phyloP scores from a whole-genome alignment of 2,113 vertebrate genomes.

The Pitta sordida region DNA sequence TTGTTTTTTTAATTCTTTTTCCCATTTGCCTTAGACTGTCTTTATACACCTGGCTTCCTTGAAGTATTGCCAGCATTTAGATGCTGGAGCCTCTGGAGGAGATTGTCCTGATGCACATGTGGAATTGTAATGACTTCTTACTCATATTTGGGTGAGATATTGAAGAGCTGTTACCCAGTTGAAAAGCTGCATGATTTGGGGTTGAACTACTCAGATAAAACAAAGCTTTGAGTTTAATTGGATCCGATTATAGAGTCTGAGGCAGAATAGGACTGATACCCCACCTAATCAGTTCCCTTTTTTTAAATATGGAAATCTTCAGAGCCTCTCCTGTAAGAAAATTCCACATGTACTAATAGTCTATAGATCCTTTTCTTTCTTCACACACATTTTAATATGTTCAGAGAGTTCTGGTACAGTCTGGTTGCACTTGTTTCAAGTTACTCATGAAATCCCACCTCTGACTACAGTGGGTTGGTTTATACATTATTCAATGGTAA shows the following conservation, averaged over 20 bases:
- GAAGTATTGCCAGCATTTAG: not conserved
- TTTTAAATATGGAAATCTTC: not conserved
- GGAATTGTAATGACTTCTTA: not conserved
- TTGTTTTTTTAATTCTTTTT: not conserved
- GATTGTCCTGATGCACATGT: not conserved
- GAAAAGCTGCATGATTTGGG: slow-evolving; percentile 30
- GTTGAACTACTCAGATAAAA: slow-evolving; percentile 41
- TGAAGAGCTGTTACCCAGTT: not conserved
- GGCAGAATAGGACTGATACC: not conserved
- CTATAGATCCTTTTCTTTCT: not conserved
- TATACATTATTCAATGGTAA: slow-evolving; percentile 66
- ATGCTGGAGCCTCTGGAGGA: not conserved
- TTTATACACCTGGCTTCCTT: not conserved
- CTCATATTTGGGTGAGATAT: not conserved
- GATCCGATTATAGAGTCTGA: not conserved
- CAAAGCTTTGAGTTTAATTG: slow-evolving; percentile 41
- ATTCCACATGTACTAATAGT: not conserved
- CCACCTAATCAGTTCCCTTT: not conserved
- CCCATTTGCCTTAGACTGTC: not conserved
- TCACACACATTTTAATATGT: slow-evolving; percentile 1
- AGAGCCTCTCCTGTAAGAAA: not conserved
- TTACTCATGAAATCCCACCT: slow-evolving; percentile 48
- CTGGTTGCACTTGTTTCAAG: slow-evolving; percentile 46
- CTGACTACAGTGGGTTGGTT: slow-evolving; percentile 56
- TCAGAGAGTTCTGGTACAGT: slow-evolving; percentile 30